Conservation (phyloP, 2,888 invertebrate species). For the Temnothorax unifasciatus region DNA sequence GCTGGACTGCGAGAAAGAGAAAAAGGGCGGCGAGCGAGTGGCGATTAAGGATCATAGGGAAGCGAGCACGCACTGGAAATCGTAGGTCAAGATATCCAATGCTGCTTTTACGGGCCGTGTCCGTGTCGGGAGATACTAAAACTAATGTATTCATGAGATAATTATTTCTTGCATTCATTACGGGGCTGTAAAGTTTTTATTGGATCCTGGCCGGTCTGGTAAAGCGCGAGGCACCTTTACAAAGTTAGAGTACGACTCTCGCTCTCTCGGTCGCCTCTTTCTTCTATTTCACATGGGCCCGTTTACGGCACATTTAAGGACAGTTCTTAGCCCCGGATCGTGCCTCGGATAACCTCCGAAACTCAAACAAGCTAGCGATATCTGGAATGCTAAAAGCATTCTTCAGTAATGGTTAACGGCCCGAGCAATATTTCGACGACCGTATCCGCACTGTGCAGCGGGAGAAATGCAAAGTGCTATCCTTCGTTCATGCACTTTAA, state of each 20-base stretch:
- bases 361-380: slow-evolving; percentile 61
- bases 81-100: slow-evolving; percentile 76
- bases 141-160: slow-evolving; percentile 85
- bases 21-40: slow-evolving; percentile 42
- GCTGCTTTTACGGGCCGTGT: slow-evolving; percentile 78
- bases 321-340: slow-evolving; percentile 70
- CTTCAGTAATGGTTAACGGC: slow-evolving; percentile 70
- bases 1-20: slow-evolving; percentile 18
- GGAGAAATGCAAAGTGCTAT: background rate
- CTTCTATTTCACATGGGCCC: slow-evolving; percentile 40
- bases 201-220: slow-evolving; percentile 65
- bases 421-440: slow-evolving; percentile 40
- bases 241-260: slow-evolving; percentile 73
- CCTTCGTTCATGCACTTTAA: background rate
- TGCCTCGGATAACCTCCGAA: slow-evolving; percentile 65
- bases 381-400: slow-evolving; percentile 73
- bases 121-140: slow-evolving; percentile 80
- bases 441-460: background rate
- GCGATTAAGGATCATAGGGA: slow-evolving; percentile 67
- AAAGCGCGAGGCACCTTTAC: slow-evolving; percentile 79
- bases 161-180: slow-evolving; percentile 85
- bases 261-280: slow-evolving; percentile 10
- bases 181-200: slow-evolving; percentile 82
- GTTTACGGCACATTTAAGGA: slow-evolving; percentile 78
- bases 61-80: slow-evolving; percentile 69